Conservation (phyloP, 2,113 vertebrate genomes). For the Scytalopus superciliaris region DNA sequence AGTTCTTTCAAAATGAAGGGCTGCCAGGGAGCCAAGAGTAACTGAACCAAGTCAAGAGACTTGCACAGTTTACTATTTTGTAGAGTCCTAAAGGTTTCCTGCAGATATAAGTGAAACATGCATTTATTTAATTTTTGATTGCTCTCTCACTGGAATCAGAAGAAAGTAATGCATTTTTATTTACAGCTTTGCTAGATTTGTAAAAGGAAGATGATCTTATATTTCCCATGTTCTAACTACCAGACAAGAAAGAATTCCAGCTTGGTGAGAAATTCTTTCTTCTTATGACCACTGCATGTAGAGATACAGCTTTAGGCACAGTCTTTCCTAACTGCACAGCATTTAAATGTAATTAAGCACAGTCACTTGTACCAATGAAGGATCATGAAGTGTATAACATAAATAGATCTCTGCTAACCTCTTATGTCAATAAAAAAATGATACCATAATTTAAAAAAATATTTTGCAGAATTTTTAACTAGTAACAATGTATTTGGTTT, state of each 20-base stretch:
- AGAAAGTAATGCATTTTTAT: not conserved
- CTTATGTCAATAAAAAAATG: not conserved
- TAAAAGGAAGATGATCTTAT: not conserved
- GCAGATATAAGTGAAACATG: not conserved
- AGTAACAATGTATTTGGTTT: not conserved
- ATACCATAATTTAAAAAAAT: not conserved
- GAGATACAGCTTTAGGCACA: not conserved
- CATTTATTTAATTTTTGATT: not conserved
- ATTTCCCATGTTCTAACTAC: not conserved
- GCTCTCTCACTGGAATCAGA: not conserved
- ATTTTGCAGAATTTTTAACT: not conserved
- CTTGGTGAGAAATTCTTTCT: not conserved
- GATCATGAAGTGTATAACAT: not conserved
- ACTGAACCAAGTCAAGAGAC: not conserved
- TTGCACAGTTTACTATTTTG: not conserved
- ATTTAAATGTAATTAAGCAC: not conserved
- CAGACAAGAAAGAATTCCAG: not conserved
- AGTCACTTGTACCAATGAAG: not conserved
- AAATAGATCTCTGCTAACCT: not conserved
- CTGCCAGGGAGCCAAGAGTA: not conserved
- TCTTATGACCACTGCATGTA: not conserved
- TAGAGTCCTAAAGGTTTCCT: not conserved
- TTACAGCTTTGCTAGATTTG: not conserved
- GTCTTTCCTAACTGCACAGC: not conserved
- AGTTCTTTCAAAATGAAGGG: not conserved